Evolutionary conservation across 1,140 invertebrate species (phyloP).

Genomic region (Potamilus streckersoni): DNA sequence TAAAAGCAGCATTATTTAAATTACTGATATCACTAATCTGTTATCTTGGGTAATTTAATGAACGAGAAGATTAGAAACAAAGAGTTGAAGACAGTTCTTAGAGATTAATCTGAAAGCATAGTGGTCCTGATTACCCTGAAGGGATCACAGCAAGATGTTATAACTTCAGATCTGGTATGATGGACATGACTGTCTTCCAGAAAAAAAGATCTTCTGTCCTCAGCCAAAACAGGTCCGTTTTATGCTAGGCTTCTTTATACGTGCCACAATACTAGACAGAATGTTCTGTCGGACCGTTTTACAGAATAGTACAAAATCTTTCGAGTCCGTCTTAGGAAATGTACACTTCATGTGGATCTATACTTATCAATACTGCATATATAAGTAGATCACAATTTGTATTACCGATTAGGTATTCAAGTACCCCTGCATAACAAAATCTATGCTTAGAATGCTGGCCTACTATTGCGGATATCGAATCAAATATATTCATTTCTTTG

Average conservation of each 20-base stretch:
- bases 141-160: slow-evolving; percentile 62
- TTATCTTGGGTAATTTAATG: no score
- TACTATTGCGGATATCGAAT: slow-evolving; percentile 66
- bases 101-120: slow-evolving; percentile 69
- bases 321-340: slow-evolving; percentile 70
- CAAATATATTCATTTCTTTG: slow-evolving; percentile 72
- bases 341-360: slow-evolving; percentile 70
- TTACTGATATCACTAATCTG: no score
- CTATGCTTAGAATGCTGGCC: slow-evolving; percentile 32
- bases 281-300: slow-evolving; percentile 67
- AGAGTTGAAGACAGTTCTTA: no score
- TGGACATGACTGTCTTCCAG: slow-evolving; percentile 70
- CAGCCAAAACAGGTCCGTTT: slow-evolving; percentile 64
- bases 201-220: slow-evolving; percentile 69
- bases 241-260: slow-evolving; percentile 54
- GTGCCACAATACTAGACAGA: slow-evolving; percentile 67
- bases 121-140: slow-evolving; percentile 54
- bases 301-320: slow-evolving; percentile 69
- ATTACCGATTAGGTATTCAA: slow-evolving; percentile 68
- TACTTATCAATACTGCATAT: slow-evolving; percentile 68
- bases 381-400: slow-evolving; percentile 71
- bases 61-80: no score
- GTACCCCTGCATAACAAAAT: slow-evolving; percentile 70
- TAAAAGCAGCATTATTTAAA: no score
- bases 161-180: slow-evolving; percentile 70